phyloP scores from a whole-genome alignment of 2,888 invertebrate genomes.

The Ophonus ardosiacus region DNA sequence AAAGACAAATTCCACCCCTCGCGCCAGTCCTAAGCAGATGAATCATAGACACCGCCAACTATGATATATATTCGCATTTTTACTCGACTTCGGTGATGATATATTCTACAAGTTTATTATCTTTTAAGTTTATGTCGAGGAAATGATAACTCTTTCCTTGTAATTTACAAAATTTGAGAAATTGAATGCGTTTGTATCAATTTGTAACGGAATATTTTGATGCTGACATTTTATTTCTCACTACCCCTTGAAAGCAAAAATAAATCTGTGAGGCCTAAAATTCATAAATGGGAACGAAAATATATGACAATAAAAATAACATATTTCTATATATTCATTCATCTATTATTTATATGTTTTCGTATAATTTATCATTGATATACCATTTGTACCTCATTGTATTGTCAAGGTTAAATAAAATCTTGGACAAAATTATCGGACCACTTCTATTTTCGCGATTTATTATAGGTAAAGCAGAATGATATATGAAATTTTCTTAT shows the following conservation, averaged over 20 bases:
- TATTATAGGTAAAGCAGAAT: no score
- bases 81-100: constrained; percentile 12
- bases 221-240: neutral
- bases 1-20: constrained; percentile 51
- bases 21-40: constrained; percentile 52
- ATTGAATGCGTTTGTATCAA: constrained; percentile 32
- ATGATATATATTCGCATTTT: constrained; percentile 50
- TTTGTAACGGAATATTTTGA: constrained; percentile 20
- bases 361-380: no score
- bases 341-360: no score
- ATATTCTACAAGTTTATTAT: constrained; percentile 57
- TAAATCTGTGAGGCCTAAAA: neutral
- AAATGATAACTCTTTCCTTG: constrained; percentile 45
- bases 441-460: no score
- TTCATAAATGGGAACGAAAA: no score
- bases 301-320: no score
- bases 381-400: no score
- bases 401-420: no score
- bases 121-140: constrained; percentile 39
- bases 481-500: no score
- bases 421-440: no score
- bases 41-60: constrained; percentile 45
- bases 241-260: neutral
- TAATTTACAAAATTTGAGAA: constrained; percentile 40
- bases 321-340: no score